These are phyloP conservation scores for Ochlodes sylvanus DNA, from an alignment of 2,888 invertebrate species.

Conservation along the genomic window DNA sequence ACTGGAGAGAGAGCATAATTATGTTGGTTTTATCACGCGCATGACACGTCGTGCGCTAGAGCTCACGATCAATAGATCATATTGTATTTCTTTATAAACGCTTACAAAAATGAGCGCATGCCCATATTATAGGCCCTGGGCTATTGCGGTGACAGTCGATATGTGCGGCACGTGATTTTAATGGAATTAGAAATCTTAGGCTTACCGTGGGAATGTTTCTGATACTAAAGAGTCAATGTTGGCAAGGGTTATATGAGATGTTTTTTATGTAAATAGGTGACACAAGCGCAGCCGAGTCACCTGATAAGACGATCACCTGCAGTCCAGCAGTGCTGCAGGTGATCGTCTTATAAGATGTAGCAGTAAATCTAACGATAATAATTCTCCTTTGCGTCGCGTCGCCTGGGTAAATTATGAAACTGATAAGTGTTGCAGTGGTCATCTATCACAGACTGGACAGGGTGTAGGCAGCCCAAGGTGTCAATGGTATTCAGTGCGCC, in stretches of 20 bases:
- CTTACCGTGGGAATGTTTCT: constrained; percentile 27
- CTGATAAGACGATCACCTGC: no score
- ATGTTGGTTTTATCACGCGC: constrained; percentile 47
- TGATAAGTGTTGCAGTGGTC: constrained; percentile 9
- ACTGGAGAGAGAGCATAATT: constrained; percentile 21
- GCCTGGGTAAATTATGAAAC: not conserved
- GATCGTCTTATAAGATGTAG: no score
- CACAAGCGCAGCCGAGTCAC: no score
- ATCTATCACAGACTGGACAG: constrained; percentile 26
- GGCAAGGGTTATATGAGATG: no score
- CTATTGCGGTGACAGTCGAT: constrained; percentile 36
- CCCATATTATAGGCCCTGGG: constrained; percentile 53
- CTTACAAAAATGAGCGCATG: constrained; percentile 72
- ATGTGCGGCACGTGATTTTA: constrained; percentile 41
- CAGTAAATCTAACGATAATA: no score
- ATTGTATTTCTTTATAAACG: constrained; percentile 73
- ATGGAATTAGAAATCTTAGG: constrained; percentile 46
- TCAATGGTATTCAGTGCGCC: constrained; percentile 21
- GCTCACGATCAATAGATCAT: constrained; percentile 68
- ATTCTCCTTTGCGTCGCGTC: no score
- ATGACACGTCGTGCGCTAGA: constrained; percentile 65
- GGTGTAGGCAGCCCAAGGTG: constrained; percentile 20
- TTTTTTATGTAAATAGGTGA: not conserved
- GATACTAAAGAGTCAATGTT: not conserved
- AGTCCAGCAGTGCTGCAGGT: no score